These are phyloP conservation scores for Podargus strigoides DNA, from an alignment of 2,797 vertebrate species.

Conservation along the genomic window DNA sequence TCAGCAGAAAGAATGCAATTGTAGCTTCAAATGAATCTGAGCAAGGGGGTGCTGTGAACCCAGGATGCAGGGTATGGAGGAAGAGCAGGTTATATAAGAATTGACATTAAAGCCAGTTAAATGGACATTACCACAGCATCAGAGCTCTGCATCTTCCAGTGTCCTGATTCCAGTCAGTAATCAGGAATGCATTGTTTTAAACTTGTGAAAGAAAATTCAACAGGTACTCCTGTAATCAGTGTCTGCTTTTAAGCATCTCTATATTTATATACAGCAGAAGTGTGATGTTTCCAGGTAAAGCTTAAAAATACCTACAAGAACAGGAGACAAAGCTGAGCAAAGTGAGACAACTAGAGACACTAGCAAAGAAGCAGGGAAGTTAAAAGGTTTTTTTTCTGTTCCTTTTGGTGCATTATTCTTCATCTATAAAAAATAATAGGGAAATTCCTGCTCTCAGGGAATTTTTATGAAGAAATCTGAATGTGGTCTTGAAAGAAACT, in stretches of 20 bases:
- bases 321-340: not conserved
- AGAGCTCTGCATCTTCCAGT: not conserved
- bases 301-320: not conserved
- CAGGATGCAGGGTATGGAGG: not conserved
- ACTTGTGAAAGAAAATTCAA: not conserved
- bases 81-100: not conserved
- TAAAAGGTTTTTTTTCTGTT: not conserved
- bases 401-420: conserved; percentile 1
- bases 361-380: not conserved
- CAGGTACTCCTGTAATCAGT: not conserved
- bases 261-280: not conserved
- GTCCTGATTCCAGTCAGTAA: not conserved
- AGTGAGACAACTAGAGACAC: not conserved
- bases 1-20: not conserved
- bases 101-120: not conserved
- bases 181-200: not conserved
- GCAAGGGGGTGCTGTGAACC: not conserved
- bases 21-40: not conserved
- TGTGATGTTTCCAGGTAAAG: not conserved
- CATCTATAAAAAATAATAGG: conserved; percentile 34
- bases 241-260: not conserved
- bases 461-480: conserved; percentile 42
- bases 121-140: not conserved
- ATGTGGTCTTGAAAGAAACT: conserved; percentile 30
- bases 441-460: conserved; percentile 38